Evolutionary conservation across 1,140 invertebrate genomes (phyloP).

Genomic region (Aphelinus atriplicis): DNA sequence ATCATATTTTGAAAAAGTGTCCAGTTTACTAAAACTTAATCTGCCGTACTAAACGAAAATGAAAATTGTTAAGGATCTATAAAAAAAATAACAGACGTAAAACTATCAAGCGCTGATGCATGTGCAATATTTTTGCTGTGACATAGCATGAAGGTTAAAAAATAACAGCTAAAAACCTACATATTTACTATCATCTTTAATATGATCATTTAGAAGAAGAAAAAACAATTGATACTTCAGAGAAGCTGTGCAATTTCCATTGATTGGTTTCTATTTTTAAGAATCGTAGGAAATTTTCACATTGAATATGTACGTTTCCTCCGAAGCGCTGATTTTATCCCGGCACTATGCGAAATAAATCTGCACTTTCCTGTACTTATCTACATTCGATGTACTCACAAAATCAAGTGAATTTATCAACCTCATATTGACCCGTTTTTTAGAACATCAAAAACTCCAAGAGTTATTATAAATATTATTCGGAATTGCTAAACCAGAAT

Average conservation of each 20-base stretch:
- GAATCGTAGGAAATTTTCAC: slow-evolving; percentile 32
- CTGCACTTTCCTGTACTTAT: slow-evolving; percentile 49
- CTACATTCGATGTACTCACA: slow-evolving; percentile 55
- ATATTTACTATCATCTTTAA: slow-evolving; percentile 22
- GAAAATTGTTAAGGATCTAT: no score
- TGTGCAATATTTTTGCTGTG: slow-evolving; percentile 35
- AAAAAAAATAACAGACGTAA: no score
- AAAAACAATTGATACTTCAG: slow-evolving; percentile 31
- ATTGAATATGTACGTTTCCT: slow-evolving; percentile 68
- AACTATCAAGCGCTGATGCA: slow-evolving; percentile 14
- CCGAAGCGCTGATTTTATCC: slow-evolving; percentile 47
- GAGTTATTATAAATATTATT: no score
- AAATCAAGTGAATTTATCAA: no score
- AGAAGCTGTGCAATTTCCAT: slow-evolving; percentile 29
- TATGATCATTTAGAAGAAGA: slow-evolving; percentile 12
- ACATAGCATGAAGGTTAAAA: slow-evolving; percentile 36
- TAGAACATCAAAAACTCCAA: no score
- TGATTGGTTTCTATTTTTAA: slow-evolving; percentile 17
- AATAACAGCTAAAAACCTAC: slow-evolving; percentile 29
- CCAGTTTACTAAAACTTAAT: no score
- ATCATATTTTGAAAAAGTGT: no score
- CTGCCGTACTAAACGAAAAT: no score
- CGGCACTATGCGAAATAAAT: slow-evolving; percentile 38
- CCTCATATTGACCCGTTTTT: no score
- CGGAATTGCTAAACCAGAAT: no score